Conservation (phyloP, 2,888 invertebrate species). For the Netelia melanura region DNA sequence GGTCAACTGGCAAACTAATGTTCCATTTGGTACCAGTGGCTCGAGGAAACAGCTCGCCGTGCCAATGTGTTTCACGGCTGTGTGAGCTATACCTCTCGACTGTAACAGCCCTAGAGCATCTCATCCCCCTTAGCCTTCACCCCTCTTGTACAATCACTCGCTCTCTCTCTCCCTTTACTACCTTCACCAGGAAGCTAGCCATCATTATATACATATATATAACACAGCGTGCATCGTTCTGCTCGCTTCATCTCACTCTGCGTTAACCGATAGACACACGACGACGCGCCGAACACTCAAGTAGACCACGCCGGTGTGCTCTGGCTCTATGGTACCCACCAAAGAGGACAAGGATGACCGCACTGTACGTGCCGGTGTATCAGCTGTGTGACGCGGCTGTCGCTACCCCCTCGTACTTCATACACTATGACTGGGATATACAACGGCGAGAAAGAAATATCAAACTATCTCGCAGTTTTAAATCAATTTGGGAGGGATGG, state of each 20-base stretch:
- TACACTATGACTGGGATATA: background rate
- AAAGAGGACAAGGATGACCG: slow-evolving; percentile 20
- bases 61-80: slow-evolving; percentile 64
- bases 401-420: background rate
- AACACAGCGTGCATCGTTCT: slow-evolving; percentile 1
- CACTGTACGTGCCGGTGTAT: slow-evolving; percentile 9
- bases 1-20: slow-evolving; percentile 77
- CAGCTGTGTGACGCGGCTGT: background rate
- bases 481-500: background rate
- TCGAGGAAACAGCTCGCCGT: slow-evolving; percentile 61
- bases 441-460: background rate
- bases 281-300: slow-evolving; percentile 38
- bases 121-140: slow-evolving; percentile 15
- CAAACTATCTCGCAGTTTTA: background rate
- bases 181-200: slow-evolving; percentile 1
- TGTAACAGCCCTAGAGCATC: slow-evolving; percentile 41
- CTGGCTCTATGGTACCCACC: background rate
- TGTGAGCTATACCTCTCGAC: slow-evolving; percentile 57
- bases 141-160: background rate
- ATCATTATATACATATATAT: slow-evolving; percentile 30
- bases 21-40: slow-evolving; percentile 73
- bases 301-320: slow-evolving; percentile 24
- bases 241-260: slow-evolving; percentile 49
- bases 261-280: slow-evolving; percentile 51
- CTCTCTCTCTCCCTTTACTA: too few relatives aligned